Evolutionary conservation across 2,797 vertebrate species (phyloP), one percentile per base, ranked within the genome.

Genomic region (Myotis planiceps): DNA sequence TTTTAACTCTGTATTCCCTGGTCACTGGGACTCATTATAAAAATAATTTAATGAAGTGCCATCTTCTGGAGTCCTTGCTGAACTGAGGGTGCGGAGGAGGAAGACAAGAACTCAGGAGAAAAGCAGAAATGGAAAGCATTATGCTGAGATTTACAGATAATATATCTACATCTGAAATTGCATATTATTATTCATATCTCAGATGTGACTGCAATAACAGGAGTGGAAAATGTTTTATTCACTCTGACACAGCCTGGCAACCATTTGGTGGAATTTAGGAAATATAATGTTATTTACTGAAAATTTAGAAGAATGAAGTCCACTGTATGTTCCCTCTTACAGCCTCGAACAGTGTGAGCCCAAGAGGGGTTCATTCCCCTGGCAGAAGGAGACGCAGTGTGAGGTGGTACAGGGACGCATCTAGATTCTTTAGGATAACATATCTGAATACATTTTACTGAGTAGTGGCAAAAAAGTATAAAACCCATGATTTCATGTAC

Each of bases 1-100:
- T 98, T 98, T 99, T 99, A 98, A 99, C 98, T 98, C 98, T 98
- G 93, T 98, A 98, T 97, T 98, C 98, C 98, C 98, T 98, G 98
- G 98, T 98, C 98, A 98, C 94, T 96, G 98, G 98, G 98, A 97
- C 98, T 98, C 98, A 98, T 98, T 98, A 98, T 97, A 97, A 98
- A 98, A 98, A 98, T 98, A 98, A 98, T 98, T 98, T 98, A 98
- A 98, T 98, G 98, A 98, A 97, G 81, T 95, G 83, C 91, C 96
- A 97, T 97, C 98, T 97, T 98, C 96, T 88, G 88, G 97, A 96
- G 96, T 60, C 93, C 80, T 97, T 95, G 96, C 92, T 37, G 92
- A 92, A 79, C 89, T 74, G 49, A 81, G 97, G 93, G 13, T 55
- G 19, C n/a, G 27, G n/a, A 29, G 29, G 47, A 65, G 14, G 87